Percentiles rank a stretch among this genome's conserved stretches.
Evolutionary conservation across 2,113 vertebrate species (phyloP).

Genomic region (Cariama cristata): DNA sequence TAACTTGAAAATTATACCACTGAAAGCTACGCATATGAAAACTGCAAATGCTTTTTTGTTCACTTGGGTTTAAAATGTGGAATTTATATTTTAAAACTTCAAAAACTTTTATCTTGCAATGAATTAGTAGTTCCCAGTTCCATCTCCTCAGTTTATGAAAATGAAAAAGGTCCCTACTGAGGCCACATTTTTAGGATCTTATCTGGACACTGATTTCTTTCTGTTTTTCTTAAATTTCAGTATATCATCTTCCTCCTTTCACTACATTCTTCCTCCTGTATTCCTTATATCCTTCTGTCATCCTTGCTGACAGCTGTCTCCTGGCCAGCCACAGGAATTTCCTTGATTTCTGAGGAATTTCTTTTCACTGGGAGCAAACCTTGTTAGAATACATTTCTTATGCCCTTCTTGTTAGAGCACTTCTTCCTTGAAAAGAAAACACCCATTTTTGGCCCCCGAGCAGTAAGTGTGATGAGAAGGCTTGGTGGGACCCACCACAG

Average conservation of each 20-base stretch:
- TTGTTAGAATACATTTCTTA: background rate
- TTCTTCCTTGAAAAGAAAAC: background rate
- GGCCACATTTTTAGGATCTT: background rate
- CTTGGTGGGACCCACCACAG: background rate
- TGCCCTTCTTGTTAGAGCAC: background rate
- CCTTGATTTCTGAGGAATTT: background rate
- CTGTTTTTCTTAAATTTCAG: background rate
- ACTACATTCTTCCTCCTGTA: background rate
- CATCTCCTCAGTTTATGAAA: background rate
- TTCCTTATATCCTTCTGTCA: background rate
- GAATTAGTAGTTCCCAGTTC: background rate
- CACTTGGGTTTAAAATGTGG: background rate
- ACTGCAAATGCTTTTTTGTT: background rate
- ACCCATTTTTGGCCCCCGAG: background rate
- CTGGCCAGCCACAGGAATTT: background rate
- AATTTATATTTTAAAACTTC: background rate
- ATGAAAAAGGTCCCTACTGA: background rate
- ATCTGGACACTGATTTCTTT: background rate
- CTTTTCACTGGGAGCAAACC: background rate
- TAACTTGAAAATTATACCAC: background rate
- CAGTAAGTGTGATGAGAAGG: background rate
- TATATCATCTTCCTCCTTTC: background rate
- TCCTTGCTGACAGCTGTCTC: background rate
- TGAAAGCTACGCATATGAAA: background rate
- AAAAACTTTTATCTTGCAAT: background rate